Percentiles rank a stretch among this genome's conserved stretches.
Conservation (phyloP, 1,140 invertebrate species). For the Ptiloglossa arizonensis region DNA sequence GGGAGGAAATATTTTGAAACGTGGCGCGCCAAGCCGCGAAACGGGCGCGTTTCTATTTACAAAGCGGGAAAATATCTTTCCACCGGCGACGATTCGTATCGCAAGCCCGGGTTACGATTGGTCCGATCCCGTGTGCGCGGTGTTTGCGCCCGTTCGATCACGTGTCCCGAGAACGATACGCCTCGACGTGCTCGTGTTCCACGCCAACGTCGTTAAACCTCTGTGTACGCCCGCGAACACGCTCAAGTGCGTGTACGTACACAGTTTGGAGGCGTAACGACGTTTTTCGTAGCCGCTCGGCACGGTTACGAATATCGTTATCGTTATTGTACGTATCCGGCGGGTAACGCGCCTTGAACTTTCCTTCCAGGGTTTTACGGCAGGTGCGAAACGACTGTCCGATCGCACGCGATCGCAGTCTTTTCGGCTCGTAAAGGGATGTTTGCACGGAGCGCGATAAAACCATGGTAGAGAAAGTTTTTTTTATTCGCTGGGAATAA, state of each 20-base stretch:
- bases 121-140: constrained; percentile 26
- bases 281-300: constrained; percentile 11
- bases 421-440: background rate
- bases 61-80: background rate
- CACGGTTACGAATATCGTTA: constrained; percentile 21
- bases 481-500: background rate
- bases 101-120: constrained; percentile 4
- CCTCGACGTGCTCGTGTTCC: constrained; percentile 47
- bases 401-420: background rate
- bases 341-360: background rate
- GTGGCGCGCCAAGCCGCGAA: too few relatives aligned
- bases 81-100: background rate
- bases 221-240: constrained; percentile 4
- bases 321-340: constrained; percentile 18
- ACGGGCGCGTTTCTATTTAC: background rate
- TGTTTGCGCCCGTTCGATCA: constrained; percentile 20
- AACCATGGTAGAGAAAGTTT: background rate
- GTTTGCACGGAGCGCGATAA: too few relatives aligned
- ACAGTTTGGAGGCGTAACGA: constrained; percentile 37
- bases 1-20: background rate
- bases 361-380: background rate
- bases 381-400: too few relatives aligned
- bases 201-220: constrained; percentile 11
- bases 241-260: constrained; percentile 25
- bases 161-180: constrained; percentile 43